Percentiles rank a stretch among this genome's conserved stretches.
phyloP scores from a whole-genome alignment of 1,140 invertebrate genomes.

The Drosophila ercepeae region DNA sequence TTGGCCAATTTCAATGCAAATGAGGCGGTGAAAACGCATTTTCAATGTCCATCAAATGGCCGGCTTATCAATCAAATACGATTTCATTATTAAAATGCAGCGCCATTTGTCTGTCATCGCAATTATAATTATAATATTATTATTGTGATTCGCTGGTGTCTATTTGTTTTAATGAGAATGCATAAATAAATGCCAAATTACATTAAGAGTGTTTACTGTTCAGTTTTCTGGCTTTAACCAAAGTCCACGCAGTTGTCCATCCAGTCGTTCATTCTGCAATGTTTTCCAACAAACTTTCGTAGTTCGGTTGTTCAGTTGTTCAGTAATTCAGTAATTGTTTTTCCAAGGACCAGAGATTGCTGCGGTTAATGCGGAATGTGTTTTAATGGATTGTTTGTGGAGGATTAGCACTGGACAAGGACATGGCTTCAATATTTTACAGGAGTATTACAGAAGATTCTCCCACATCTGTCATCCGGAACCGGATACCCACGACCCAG shows the following conservation, averaged over 20 bases:
- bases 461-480: background rate
- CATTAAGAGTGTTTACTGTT: conserved; percentile 70
- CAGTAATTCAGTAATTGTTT: conserved; percentile 34
- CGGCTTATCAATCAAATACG: conserved; percentile 51
- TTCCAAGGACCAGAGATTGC: conserved; percentile 13
- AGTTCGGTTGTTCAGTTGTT: conserved; percentile 49
- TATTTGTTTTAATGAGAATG: conserved; percentile 74
- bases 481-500: background rate
- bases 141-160: conserved; percentile 59
- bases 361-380: conserved; percentile 28
- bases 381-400: conserved; percentile 44
- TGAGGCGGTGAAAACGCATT: conserved; percentile 49
- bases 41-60: conserved; percentile 64
- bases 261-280: conserved; percentile 31
- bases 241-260: conserved; percentile 35
- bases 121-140: conserved; percentile 55
- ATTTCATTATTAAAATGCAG: conserved; percentile 51
- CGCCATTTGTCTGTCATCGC: conserved; percentile 58
- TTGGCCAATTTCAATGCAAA: conserved; percentile 49
- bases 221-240: conserved; percentile 40
- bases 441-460: background rate
- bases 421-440: conserved; percentile 23
- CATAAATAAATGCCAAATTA: conserved; percentile 79
- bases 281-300: conserved; percentile 62
- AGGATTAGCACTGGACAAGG: conserved; percentile 43